Conservation (phyloP, 2,888 invertebrate species). For the Ichneumoninae sp. region DNA sequence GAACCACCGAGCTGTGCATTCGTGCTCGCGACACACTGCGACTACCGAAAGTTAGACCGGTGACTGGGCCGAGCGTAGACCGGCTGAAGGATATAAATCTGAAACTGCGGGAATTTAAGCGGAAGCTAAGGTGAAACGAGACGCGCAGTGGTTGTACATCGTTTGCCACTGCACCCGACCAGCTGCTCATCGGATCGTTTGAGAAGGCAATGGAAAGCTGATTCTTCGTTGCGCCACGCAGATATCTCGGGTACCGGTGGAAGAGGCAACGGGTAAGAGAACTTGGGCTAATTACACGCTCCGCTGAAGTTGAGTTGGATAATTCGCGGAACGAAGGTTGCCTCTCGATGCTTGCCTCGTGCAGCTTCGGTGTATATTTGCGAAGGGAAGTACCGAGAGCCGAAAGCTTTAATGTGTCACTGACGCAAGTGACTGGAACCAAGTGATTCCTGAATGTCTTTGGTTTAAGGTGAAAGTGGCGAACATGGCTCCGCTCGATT, state of each 20-base stretch:
- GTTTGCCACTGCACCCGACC: neutral
- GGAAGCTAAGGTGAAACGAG: neutral
- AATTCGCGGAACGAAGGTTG: constrained; percentile 40
- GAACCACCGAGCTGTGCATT: constrained; percentile 40
- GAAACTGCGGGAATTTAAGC: neutral
- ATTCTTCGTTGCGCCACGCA: constrained; percentile 40
- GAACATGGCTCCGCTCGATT: neutral
- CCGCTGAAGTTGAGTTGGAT: constrained; percentile 49
- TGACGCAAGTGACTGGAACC: neutral
- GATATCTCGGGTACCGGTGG: constrained; percentile 22
- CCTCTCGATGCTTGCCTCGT: constrained; percentile 19
- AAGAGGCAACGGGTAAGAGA: constrained; percentile 45
- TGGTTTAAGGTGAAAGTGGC: neutral
- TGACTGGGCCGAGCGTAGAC: neutral
- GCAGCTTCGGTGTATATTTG: neutral
- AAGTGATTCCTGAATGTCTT: neutral
- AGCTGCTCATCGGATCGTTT: constrained; percentile 48
- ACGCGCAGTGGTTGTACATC: neutral
- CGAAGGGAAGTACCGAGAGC: constrained; percentile 8
- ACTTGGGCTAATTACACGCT: constrained; percentile 61
- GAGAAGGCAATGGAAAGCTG: constrained; percentile 26
- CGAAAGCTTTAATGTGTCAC: neutral
- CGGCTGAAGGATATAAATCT: neutral
- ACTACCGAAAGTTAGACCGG: neutral
- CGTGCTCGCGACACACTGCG: constrained; percentile 15